Percentiles rank a stretch among this genome's conserved stretches.
Evolutionary conservation across 2,113 vertebrate species (phyloP).

Genomic region (Hydrochoerus hydrochaeris): DNA sequence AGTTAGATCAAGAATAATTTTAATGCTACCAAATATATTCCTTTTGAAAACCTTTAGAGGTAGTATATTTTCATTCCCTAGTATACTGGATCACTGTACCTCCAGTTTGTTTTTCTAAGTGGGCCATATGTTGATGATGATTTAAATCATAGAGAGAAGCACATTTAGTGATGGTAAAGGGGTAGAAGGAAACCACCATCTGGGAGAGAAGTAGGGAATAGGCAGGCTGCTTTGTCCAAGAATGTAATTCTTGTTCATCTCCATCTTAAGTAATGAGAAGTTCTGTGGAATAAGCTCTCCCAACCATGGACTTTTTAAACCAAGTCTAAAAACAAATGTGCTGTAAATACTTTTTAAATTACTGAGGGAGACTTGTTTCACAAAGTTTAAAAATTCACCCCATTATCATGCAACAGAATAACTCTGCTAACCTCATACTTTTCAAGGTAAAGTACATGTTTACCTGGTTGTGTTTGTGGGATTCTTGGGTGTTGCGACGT

Average conservation of each 20-base stretch:
- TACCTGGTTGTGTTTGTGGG: slow-evolving; percentile 85
- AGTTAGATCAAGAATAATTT: background rate
- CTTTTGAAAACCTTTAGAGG: background rate
- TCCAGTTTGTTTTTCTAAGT: background rate
- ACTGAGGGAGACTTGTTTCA: slow-evolving; percentile 15
- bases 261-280: background rate
- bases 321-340: background rate
- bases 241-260: background rate
- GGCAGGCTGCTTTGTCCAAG: background rate
- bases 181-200: background rate
- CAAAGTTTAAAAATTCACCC: background rate
- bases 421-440: background rate
- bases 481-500: slow-evolving; percentile 76
- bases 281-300: background rate
- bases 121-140: background rate
- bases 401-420: background rate
- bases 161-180: background rate
- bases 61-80: background rate
- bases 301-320: background rate
- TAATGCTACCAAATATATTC: background rate
- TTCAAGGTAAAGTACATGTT: slow-evolving; percentile 62
- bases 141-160: background rate
- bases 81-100: background rate
- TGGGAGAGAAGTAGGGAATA: background rate
- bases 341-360: background rate